These are phyloP conservation scores for Nemoura dubitans DNA, from an alignment of 2,888 invertebrate species.

Conservation along the genomic window DNA sequence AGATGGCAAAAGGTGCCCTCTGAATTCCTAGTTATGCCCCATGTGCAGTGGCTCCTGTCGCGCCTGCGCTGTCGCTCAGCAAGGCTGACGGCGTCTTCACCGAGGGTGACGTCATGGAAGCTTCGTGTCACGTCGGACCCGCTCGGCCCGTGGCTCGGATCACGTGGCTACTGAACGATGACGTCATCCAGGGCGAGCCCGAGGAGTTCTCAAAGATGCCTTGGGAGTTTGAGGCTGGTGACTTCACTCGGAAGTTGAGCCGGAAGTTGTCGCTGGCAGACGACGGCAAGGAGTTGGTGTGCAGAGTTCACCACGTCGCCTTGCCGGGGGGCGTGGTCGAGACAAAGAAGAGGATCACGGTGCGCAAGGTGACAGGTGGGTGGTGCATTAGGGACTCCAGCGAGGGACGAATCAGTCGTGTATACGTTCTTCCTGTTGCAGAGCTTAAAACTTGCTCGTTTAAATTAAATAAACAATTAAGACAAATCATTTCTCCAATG, in stretches of 20 bases:
- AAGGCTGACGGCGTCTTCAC: neutral
- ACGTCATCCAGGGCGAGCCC: neutral
- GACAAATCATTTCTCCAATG: no score
- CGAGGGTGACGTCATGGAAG: neutral
- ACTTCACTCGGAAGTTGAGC: neutral
- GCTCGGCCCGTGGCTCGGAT: neutral
- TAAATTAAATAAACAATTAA: no score
- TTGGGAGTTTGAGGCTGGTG: neutral
- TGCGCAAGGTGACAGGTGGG: no score
- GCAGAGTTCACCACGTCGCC: neutral
- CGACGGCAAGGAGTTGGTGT: slow-evolving; percentile 10
- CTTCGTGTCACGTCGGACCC: neutral
- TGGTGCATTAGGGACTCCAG: no score
- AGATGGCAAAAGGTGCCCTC: no score
- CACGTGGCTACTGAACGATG: neutral
- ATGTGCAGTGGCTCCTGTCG: neutral
- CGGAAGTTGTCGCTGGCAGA: neutral
- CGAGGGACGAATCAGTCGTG: no score
- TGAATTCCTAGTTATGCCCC: no score
- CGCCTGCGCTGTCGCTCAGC: neutral
- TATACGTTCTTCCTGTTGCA: no score
- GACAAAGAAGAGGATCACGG: neutral
- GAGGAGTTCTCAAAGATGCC: neutral
- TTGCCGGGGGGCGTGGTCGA: neutral
- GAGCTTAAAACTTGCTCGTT: no score